Conservation (phyloP, 2,888 invertebrate species). For the Hymenopus coronatus region DNA sequence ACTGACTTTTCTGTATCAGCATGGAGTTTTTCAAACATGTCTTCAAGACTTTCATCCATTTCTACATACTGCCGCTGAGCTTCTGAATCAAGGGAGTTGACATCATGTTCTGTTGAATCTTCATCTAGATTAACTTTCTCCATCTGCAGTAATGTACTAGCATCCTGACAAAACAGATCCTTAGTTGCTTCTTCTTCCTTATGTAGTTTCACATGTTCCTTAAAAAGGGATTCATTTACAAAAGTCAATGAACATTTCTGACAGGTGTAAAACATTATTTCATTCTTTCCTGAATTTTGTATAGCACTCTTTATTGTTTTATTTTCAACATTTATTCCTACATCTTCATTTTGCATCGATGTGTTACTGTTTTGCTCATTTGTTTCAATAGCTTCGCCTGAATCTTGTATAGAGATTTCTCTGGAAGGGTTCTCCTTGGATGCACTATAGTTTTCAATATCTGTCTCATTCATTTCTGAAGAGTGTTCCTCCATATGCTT, state of each 20-base stretch:
- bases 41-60: conserved; percentile 25
- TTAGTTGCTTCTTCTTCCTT: conserved; percentile 20
- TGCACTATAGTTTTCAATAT: not conserved
- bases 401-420: not conserved
- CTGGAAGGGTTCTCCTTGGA: not conserved
- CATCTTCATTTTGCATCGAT: not conserved
- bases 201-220: conserved; percentile 50
- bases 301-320: not conserved
- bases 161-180: not conserved
- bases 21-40: conserved; percentile 28
- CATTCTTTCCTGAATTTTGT: conserved; percentile 23
- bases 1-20: not conserved
- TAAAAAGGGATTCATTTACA: conserved; percentile 48
- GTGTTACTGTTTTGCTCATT: not conserved
- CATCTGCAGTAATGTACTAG: not conserved
- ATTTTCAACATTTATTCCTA: not conserved
- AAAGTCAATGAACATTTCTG: conserved; percentile 50
- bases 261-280: conserved; percentile 50
- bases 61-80: conserved; percentile 19
- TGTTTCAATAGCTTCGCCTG: not conserved
- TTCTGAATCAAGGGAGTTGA: not conserved
- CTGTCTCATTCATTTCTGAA: not conserved
- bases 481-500: conserved; percentile 16
- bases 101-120: conserved; percentile 4
- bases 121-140: not conserved